Conservation (phyloP, 1,140 invertebrate species). For the Caenorhabditis inopinata region DNA sequence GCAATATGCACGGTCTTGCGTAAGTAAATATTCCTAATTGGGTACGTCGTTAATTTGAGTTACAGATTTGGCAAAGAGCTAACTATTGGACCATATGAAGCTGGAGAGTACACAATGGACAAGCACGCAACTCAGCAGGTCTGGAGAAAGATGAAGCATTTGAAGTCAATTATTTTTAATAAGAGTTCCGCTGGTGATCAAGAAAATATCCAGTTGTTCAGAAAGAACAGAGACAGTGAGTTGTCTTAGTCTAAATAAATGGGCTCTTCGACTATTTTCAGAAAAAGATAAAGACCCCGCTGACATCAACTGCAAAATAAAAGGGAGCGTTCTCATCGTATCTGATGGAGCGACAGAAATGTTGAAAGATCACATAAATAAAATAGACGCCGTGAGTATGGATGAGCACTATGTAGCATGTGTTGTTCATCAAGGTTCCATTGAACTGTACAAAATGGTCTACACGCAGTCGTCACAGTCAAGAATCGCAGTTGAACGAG, state of each 20-base stretch:
- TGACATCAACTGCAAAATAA: neutral
- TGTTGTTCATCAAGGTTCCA: neutral
- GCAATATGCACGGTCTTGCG: conserved; percentile 1
- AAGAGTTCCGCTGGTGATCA: neutral
- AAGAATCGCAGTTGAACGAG: neutral
- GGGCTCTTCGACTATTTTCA: neutral
- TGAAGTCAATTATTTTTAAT: conserved; percentile 4
- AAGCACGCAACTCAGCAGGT: neutral
- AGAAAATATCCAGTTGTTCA: neutral
- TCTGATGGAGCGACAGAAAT: neutral
- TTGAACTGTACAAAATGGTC: neutral
- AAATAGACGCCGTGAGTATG: neutral
- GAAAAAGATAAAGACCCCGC: neutral
- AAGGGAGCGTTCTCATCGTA: neutral
- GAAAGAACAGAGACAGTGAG: neutral
- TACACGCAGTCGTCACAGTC: neutral
- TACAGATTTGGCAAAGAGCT: neutral
- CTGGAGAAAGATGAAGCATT: conserved; percentile 3
- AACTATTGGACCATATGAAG: neutral
- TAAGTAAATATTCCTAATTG: too few relatives aligned
- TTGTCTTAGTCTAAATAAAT: too few relatives aligned
- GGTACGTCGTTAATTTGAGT: too few relatives aligned
- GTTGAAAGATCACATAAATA: neutral
- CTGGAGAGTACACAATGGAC: conserved; percentile 1
- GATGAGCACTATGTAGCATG: neutral